Percentiles rank a stretch among this genome's conserved stretches.
Conservation (phyloP, 2,113 vertebrate species). For the Lipotes vexillifer region DNA sequence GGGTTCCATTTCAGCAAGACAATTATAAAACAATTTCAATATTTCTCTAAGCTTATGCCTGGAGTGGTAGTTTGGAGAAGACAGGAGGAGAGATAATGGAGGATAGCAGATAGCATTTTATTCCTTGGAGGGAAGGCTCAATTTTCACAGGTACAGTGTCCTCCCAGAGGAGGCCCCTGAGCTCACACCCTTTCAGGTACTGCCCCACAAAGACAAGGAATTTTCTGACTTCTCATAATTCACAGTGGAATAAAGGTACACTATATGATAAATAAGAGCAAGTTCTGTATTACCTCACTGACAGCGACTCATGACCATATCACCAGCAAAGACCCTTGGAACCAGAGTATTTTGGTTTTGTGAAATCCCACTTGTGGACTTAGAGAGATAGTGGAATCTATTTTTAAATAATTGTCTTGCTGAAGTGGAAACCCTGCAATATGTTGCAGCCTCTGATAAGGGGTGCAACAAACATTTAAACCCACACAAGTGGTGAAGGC, state of each 20-base stretch:
- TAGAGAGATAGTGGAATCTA: neutral
- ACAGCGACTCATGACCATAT: neutral
- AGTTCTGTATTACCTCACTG: neutral
- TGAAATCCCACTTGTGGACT: neutral
- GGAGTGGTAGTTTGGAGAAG: neutral
- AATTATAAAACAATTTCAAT: neutral
- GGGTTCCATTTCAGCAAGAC: neutral
- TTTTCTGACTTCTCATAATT: neutral
- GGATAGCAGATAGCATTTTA: neutral
- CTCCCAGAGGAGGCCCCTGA: neutral
- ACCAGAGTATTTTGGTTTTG: neutral
- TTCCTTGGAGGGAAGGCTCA: neutral
- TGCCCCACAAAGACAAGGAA: neutral
- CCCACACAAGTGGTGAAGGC: neutral
- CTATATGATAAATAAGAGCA: neutral
- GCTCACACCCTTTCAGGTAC: neutral
- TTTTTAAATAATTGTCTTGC: neutral
- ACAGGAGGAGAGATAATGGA: neutral
- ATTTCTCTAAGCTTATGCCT: neutral
- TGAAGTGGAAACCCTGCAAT: neutral
- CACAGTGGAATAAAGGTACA: neutral
- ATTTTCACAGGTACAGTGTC: neutral
- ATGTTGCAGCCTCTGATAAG: neutral
- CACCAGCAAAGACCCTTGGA: conserved; percentile 9
- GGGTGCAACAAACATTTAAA: conserved; percentile 1